phyloP scores from a whole-genome alignment of 2,888 invertebrate species.

The Melanargia galathea region DNA sequence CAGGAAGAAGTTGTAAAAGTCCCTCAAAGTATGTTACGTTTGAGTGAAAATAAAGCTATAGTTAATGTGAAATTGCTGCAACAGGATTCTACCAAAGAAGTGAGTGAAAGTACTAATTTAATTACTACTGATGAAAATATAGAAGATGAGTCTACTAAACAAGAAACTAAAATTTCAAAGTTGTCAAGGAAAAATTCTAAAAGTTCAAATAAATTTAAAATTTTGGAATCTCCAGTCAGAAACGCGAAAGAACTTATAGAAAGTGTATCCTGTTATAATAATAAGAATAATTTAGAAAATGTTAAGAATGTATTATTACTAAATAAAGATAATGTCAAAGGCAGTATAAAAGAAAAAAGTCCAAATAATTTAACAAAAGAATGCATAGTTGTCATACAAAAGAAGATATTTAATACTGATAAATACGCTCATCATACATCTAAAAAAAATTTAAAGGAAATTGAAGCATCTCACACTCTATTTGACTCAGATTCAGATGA shows the following conservation, averaged over 20 bases:
- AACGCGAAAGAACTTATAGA: background rate
- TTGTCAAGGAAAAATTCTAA: conserved; percentile 48
- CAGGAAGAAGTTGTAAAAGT: conserved; percentile 36
- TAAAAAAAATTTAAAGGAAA: conserved; percentile 35
- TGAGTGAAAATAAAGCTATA: conserved; percentile 3
- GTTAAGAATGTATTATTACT: conserved; percentile 22
- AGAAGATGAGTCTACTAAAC: background rate
- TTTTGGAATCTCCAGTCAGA: background rate
- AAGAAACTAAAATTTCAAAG: conserved; percentile 38
- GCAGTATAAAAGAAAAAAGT: conserved; percentile 48
- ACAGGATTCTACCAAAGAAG: background rate
- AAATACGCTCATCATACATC: conserved; percentile 30
- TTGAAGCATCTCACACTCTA: conserved; percentile 49
- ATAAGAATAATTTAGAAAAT: conserved; percentile 4
- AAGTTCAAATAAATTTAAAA: conserved; percentile 33
- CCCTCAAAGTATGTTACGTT: conserved; percentile 15
- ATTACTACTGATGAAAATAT: conserved; percentile 17
- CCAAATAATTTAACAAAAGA: conserved; percentile 72
- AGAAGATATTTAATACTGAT: conserved; percentile 59
- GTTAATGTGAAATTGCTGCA: conserved; percentile 11
- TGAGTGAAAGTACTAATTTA: conserved; percentile 30
- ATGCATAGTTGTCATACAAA: conserved; percentile 73
- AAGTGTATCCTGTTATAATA: background rate
- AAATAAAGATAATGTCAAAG: conserved; percentile 24
- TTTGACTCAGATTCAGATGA: conserved; percentile 71